These are phyloP conservation scores for Heloderma charlesbogerti DNA, from an alignment of 2,113 vertebrate genomes.

Conservation along the genomic window DNA sequence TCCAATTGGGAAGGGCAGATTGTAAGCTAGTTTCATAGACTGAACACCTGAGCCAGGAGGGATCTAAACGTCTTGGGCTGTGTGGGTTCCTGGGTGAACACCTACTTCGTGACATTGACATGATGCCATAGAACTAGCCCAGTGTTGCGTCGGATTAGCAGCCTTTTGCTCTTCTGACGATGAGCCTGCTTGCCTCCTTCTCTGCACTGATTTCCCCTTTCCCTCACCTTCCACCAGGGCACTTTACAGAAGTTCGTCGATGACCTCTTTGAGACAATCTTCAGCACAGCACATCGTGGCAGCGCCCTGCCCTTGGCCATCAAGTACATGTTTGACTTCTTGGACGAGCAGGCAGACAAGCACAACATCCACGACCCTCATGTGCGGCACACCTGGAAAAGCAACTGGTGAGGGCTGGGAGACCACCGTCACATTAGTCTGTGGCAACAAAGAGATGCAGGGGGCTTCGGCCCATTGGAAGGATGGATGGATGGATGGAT, in stretches of 20 bases:
- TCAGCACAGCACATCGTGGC: constrained; percentile 97
- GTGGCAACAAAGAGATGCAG: too few species aligned
- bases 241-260: constrained; percentile 99
- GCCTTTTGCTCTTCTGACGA: neutral
- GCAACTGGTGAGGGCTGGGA: constrained; percentile 91
- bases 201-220: neutral
- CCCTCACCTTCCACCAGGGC: constrained; percentile 78
- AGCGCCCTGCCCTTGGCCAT: constrained; percentile 96
- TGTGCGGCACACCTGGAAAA: constrained; percentile 98
- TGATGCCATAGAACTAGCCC: neutral
- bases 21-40: too few species aligned
- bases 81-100: neutral
- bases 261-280: constrained; percentile 98
- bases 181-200: neutral
- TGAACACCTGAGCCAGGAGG: too few species aligned
- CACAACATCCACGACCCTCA: constrained; percentile 97
- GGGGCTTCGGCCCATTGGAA: neutral
- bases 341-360: constrained; percentile 98
- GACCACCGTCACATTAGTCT: too few species aligned
- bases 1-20: neutral
- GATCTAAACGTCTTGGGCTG: neutral
- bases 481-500: neutral
- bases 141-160: neutral
- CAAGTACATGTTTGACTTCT: constrained; percentile 99
- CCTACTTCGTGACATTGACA: neutral